These are phyloP conservation scores for Ischnus inquisitorius DNA, from an alignment of 2,888 invertebrate species.

Conservation along the genomic window DNA sequence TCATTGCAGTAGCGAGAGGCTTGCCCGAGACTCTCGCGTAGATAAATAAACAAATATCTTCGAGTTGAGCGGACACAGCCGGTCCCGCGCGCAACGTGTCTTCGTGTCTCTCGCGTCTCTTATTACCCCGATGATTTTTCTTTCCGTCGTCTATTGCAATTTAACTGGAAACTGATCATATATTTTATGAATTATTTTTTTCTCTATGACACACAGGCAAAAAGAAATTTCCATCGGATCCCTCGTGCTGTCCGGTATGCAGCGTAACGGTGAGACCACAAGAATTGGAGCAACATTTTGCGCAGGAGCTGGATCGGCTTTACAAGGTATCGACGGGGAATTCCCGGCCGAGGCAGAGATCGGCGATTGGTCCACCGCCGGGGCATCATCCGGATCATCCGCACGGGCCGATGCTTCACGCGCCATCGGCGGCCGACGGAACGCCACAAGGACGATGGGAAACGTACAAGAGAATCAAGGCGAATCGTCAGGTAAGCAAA, in stretches of 20 bases:
- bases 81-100: constrained; percentile 53
- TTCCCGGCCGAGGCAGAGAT: constrained; percentile 81
- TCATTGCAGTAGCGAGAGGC: constrained; percentile 30
- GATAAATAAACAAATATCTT: constrained; percentile 76
- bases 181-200: constrained; percentile 36
- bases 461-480: constrained; percentile 91
- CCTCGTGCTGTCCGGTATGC: constrained; percentile 95
- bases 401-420: constrained; percentile 82
- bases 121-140: constrained; percentile 32
- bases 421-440: constrained; percentile 85
- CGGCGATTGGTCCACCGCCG: constrained; percentile 84
- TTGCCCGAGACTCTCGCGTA: constrained; percentile 61
- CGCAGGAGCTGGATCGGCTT: constrained; percentile 92
- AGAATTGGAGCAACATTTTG: constrained; percentile 94
- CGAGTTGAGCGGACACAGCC: constrained; percentile 75
- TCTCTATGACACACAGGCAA: constrained; percentile 79
- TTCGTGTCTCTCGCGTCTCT: constrained; percentile 15
- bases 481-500: constrained; percentile 89
- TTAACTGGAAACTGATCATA: not conserved
- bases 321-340: constrained; percentile 86
- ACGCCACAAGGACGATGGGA: constrained; percentile 89
- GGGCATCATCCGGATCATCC: constrained; percentile 82
- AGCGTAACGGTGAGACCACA: constrained; percentile 93
- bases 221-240: constrained; percentile 86
- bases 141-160: not conserved